Percentiles rank a stretch among this genome's conserved stretches.
Conservation (phyloP, 2,888 invertebrate species). For the Drosophila kuntzei region DNA sequence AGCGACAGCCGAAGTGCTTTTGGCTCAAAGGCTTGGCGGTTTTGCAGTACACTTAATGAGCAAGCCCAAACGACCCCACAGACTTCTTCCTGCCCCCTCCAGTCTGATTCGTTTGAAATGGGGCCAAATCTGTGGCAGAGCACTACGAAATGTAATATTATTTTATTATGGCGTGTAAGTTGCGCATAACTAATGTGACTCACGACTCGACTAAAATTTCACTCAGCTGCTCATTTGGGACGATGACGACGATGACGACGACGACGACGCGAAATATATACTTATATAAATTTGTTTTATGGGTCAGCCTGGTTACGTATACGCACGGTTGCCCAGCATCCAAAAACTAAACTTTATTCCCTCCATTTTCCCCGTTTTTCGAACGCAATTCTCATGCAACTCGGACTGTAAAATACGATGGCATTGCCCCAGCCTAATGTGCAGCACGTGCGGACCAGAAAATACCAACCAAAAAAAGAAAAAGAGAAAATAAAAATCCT, state of each 20-base stretch:
- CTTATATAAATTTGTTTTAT: slow-evolving; percentile 49
- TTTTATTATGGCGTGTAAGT: slow-evolving; percentile 62
- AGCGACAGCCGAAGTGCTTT: slow-evolving; percentile 54
- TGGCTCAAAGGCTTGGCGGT: slow-evolving; percentile 62
- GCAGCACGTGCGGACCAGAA: slow-evolving; percentile 67
- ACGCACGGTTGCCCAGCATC: slow-evolving; percentile 58
- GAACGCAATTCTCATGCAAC: slow-evolving; percentile 35
- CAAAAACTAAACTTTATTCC: slow-evolving; percentile 42
- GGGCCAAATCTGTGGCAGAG: slow-evolving; percentile 40
- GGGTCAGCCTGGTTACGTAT: slow-evolving; percentile 64
- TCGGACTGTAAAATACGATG: slow-evolving; percentile 51
- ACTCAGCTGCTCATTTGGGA: slow-evolving; percentile 56
- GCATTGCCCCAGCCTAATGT: slow-evolving; percentile 62
- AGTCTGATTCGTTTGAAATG: slow-evolving; percentile 30
- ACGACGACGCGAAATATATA: slow-evolving; percentile 26
- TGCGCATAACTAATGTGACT: slow-evolving; percentile 59
- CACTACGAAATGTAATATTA: slow-evolving; percentile 52
- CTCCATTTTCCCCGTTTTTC: slow-evolving; percentile 10
- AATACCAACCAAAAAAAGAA: slow-evolving; percentile 19
- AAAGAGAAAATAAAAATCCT: slow-evolving; percentile 13
- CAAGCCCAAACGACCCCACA: slow-evolving; percentile 8
- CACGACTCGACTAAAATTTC: slow-evolving; percentile 60
- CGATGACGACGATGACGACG: slow-evolving; percentile 20
- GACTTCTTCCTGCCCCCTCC: not conserved
- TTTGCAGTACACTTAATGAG: slow-evolving; percentile 60